phyloP scores from a whole-genome alignment of 2,888 invertebrate genomes.

The Hydriomena furcata region DNA sequence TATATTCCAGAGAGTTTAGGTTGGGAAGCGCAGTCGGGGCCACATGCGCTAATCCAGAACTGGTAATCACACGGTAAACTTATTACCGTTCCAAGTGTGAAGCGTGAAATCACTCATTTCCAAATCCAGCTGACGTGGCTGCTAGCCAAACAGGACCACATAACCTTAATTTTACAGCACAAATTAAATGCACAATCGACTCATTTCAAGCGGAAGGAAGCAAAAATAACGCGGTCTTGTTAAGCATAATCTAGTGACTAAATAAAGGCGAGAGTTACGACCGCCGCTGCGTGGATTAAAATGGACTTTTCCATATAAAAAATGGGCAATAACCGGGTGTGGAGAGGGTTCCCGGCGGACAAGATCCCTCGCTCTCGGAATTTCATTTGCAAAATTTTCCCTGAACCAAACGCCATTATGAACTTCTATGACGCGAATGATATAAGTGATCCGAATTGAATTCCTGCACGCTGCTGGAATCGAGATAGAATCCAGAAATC shows the following conservation, averaged over 20 bases:
- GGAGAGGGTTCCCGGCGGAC: conserved; percentile 53
- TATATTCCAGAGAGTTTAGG: conserved; percentile 44
- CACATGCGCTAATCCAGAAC: conserved; percentile 52
- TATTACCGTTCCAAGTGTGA: conserved; percentile 62
- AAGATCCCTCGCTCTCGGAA: conserved; percentile 57
- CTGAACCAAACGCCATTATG: conserved; percentile 57
- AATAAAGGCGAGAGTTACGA: conserved; percentile 68
- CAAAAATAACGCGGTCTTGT: conserved; percentile 48
- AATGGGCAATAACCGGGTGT: conserved; percentile 64
- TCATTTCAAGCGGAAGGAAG: conserved; percentile 44
- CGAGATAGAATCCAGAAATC: conserved; percentile 34
- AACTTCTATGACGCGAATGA: conserved; percentile 47
- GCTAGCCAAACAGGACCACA: conserved; percentile 41
- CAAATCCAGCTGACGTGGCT: conserved; percentile 36
- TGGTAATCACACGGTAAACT: conserved; percentile 63
- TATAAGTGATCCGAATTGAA: conserved; percentile 48
- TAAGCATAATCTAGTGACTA: conserved; percentile 63
- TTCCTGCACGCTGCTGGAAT: conserved; percentile 40
- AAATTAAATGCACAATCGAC: conserved; percentile 43
- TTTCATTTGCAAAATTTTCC: conserved; percentile 68
- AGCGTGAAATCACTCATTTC: conserved; percentile 57
- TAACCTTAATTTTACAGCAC: conserved; percentile 38
- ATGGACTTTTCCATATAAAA: conserved; percentile 62
- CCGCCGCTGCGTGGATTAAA: conserved; percentile 62
- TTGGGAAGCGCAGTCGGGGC: conserved; percentile 31